phyloP scores from a whole-genome alignment of 1,140 invertebrate genomes.

The Nebria ingens region DNA sequence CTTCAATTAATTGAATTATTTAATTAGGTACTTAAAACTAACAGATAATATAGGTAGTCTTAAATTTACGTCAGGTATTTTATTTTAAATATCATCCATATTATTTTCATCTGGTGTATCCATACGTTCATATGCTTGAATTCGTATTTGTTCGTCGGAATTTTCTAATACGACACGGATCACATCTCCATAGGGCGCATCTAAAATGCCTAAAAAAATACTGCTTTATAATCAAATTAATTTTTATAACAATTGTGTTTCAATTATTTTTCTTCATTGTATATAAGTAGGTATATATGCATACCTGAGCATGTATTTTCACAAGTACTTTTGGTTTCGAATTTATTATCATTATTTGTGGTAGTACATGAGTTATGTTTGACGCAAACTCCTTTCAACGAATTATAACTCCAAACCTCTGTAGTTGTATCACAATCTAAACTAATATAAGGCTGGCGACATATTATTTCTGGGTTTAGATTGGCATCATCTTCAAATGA shows the following conservation, averaged over 20 bases:
- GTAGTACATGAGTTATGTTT: too few relatives aligned
- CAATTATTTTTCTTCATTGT: too few relatives aligned
- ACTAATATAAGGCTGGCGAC: background rate
- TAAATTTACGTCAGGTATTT: too few relatives aligned
- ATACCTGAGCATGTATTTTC: background rate
- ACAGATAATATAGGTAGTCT: background rate
- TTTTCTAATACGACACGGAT: background rate
- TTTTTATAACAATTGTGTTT: too few relatives aligned
- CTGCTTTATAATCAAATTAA: too few relatives aligned
- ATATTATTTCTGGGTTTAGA: background rate
- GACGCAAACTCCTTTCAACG: background rate
- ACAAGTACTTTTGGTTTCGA: background rate
- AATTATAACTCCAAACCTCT: background rate
- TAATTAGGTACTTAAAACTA: background rate
- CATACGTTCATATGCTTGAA: background rate
- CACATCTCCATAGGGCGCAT: background rate
- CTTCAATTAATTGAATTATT: too few relatives aligned
- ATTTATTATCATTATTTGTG: background rate
- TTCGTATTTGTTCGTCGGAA: background rate
- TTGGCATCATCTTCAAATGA: background rate
- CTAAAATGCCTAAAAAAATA: background rate
- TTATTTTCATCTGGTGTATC: background rate
- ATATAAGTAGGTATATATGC: too few relatives aligned
- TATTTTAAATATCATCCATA: background rate
- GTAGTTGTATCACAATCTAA: background rate